Evolutionary conservation across 2,888 invertebrate species (phyloP).

Genomic region (Acanthosoma haemorrhoidale): DNA sequence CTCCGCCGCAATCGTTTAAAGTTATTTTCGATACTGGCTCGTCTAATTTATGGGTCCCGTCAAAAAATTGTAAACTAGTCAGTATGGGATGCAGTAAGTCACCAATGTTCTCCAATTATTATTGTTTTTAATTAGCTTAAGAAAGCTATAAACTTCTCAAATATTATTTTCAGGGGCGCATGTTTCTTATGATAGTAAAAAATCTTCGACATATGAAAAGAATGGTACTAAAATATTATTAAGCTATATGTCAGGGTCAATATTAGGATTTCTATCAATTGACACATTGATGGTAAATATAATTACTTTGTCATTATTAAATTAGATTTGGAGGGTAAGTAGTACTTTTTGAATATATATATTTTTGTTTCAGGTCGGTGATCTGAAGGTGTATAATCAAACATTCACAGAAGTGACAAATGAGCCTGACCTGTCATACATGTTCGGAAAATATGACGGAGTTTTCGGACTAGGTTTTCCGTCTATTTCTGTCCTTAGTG

Average conservation of each 20-base stretch:
- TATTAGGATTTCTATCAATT: slow-evolving; percentile 90
- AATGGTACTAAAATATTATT: slow-evolving; percentile 93
- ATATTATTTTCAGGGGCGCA: slow-evolving; percentile 67
- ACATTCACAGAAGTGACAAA: background rate
- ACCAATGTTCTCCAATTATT: background rate
- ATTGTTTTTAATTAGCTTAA: too few relatives aligned
- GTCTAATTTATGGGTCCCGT: slow-evolving; percentile 97
- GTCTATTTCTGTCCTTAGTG: background rate
- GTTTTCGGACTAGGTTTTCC: slow-evolving; percentile 1
- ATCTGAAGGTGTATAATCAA: background rate
- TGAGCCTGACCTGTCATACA: background rate
- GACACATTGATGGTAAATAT: slow-evolving; percentile 71
- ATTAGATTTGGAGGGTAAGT: background rate
- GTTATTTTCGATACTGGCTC: slow-evolving; percentile 99
- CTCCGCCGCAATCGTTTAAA: slow-evolving; percentile 83
- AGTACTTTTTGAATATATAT: background rate
- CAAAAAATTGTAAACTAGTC: slow-evolving; percentile 78
- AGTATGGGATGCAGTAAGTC: background rate
- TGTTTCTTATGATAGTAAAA: slow-evolving; percentile 87
- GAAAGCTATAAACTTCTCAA: too few relatives aligned
- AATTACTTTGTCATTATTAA: background rate
- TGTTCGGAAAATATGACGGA: background rate
- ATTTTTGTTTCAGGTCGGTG: background rate
- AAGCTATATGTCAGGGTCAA: slow-evolving; percentile 91
- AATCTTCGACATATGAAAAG: slow-evolving; percentile 71